Evolutionary conservation across 2,113 vertebrate species (phyloP), one percentile per base, ranked within the genome.

Genomic region (Podocnemis expansa): DNA sequence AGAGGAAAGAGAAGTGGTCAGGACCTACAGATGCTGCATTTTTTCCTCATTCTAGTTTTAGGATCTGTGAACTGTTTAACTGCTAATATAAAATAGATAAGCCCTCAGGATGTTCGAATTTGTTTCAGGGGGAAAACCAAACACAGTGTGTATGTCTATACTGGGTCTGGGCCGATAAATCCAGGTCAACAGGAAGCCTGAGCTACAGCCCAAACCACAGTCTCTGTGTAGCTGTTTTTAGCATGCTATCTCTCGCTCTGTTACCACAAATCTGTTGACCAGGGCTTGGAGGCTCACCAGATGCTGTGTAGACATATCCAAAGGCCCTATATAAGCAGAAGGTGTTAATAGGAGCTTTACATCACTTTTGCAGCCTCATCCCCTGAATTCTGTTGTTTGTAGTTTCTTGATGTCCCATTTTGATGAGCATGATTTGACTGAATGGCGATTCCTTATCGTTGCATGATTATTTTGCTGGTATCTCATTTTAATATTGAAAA

Each of bases 61-160:
- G 38, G 21, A 84, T 24, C 38, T 47, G 47, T 47, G 47, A 47
- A 47, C 47, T 47, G 47, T 47, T 47, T 75, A 79, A 82, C 54
- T 76, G 43, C 5, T 5, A 67, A 4, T 67, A 56, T 56, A n/a
- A 76, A 75, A 67, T 2, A 41, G 38, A 83, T 10, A 54, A 47
- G 34, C 41, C n/a, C 79, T 76, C 10, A 63, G 25, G 3, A 4
- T 34, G 84, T 29, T 78, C 56, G 9, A 84, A 1, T 0, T n/a
- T 58, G n/a, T 45, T 5, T 31, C 29, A 43, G 6, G 56, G 10
- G 52, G 54, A 4, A 88, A 5, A 4, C 55, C 49, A 3, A n/a
- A 56, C 88, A 63, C 34, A 76, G 2, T n/a, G 16, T 3, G 16
- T 9, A 8, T 63, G 60, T 13, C 60, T 17, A 19, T 31, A 34